Evolutionary conservation across 2,888 invertebrate genomes (phyloP), one percentile per base, ranked within the genome.

Genomic region (Lutraria lutraria): DNA sequence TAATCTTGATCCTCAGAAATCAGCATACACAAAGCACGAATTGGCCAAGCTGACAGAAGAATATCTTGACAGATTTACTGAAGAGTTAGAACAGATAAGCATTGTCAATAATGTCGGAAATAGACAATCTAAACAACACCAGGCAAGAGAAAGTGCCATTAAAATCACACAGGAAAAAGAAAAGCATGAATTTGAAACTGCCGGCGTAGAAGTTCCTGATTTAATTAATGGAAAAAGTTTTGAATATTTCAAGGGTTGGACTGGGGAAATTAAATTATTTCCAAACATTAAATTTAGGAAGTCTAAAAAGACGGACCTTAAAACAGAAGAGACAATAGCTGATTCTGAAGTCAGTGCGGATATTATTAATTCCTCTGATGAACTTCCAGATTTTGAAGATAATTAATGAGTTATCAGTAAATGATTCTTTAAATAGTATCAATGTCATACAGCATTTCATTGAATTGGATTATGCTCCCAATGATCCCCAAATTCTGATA

Each of bases 201-300:
- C 98, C 95, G 98, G 98, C 53, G 97, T 98, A 97, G 98, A 98
- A 97, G 97, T 98, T 94, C 98, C 98, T 0, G 98, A 98, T 96
- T 96, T 98, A 88, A 95, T 98, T 94, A 97, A 97, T 95, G 95
- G 96, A 3, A 96, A 97, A 53, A 98, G 98, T 95, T 97, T 98
- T 93, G 96, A 97, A 86, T 97, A 97, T 86, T 96, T 98, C 84
- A 97, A 96, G 88, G 89, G 92, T 15, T 95, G 95, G 95, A 92
- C 92, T 80, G 95, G 95, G 0, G 94, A 95, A 91, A 87, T 93
- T 16, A 94, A 92, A 86, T 94, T 91, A 85, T 88, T 95, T 53
- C 94, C 94, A 34, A 95, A 95, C 84, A 93, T 95, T n/a, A 95
- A 95, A 90, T 81, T 94, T 63, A 92, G 92, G 63, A 94, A 92